These are phyloP conservation scores for Drosophila lini DNA, from an alignment of 1,140 invertebrate genomes.

Conservation along the genomic window DNA sequence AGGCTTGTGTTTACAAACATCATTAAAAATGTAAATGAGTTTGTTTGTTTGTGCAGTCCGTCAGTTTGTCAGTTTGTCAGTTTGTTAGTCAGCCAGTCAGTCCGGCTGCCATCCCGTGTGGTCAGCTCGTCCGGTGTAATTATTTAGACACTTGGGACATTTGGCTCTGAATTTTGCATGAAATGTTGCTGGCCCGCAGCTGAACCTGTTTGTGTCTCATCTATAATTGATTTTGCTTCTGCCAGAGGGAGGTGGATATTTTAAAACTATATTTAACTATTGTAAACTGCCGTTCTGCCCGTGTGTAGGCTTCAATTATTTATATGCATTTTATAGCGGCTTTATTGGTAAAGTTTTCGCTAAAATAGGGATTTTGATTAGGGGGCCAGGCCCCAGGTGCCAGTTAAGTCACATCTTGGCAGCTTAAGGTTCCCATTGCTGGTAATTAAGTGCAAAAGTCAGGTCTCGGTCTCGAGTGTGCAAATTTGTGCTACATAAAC, in stretches of 20 bases:
- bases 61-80: slow-evolving; percentile 37
- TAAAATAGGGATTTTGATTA: slow-evolving; percentile 29
- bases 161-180: slow-evolving; percentile 62
- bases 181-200: slow-evolving; percentile 59
- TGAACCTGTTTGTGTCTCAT: slow-evolving; percentile 63
- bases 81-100: slow-evolving; percentile 3
- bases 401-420: slow-evolving; percentile 43
- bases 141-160: slow-evolving; percentile 73
- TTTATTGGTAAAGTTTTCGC: slow-evolving; percentile 55
- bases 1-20: slow-evolving; percentile 73
- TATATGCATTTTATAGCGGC: slow-evolving; percentile 40
- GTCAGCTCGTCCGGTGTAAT: slow-evolving; percentile 61
- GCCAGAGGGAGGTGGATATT: slow-evolving; percentile 21
- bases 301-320: slow-evolving; percentile 52
- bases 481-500: slow-evolving; percentile 37
- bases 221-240: slow-evolving; percentile 69
- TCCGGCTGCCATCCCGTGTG: slow-evolving; percentile 26
- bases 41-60: slow-evolving; percentile 67
- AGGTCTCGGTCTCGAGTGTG: slow-evolving; percentile 27
- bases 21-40: slow-evolving; percentile 83
- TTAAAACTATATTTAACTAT: slow-evolving; percentile 65
- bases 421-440: slow-evolving; percentile 20
- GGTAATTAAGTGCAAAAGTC: slow-evolving; percentile 47
- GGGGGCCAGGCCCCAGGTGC: slow-evolving; percentile 37
- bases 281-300: slow-evolving; percentile 5